Conservation (phyloP, 2,888 invertebrate species). For the Strigamia crassipes region DNA sequence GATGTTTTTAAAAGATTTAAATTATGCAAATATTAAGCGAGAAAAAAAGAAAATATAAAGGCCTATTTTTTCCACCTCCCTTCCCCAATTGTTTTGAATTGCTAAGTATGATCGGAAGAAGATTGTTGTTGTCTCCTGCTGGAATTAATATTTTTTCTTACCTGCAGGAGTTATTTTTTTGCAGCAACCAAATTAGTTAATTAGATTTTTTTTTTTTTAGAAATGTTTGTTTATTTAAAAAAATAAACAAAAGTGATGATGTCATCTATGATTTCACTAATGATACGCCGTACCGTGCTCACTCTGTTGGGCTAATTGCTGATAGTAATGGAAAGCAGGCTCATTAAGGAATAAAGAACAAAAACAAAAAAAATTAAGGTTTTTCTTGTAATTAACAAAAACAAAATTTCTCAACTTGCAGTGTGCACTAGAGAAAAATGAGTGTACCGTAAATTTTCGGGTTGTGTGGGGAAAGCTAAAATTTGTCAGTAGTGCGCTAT, state of each 20-base stretch:
- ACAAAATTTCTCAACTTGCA: background rate
- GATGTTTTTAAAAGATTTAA: background rate
- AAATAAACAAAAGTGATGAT: background rate
- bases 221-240: background rate
- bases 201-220: background rate
- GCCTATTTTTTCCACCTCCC: background rate
- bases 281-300: background rate
- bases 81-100: background rate
- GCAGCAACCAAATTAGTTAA: background rate
- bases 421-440: background rate
- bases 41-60: background rate
- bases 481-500: no score
- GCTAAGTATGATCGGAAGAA: background rate
- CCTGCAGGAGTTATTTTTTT: background rate
- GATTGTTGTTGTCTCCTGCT: background rate
- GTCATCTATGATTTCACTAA: slow-evolving; percentile 32
- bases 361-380: background rate
- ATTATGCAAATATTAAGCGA: background rate
- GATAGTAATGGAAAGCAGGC: slow-evolving; percentile 31
- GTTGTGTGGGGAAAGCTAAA: no score
- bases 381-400: background rate
- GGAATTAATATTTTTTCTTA: background rate
- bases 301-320: slow-evolving; percentile 16
- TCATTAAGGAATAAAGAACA: slow-evolving; percentile 21
- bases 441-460: no score